Conservation (phyloP, 2,888 invertebrate genomes). For the Creontiades dilutus region DNA sequence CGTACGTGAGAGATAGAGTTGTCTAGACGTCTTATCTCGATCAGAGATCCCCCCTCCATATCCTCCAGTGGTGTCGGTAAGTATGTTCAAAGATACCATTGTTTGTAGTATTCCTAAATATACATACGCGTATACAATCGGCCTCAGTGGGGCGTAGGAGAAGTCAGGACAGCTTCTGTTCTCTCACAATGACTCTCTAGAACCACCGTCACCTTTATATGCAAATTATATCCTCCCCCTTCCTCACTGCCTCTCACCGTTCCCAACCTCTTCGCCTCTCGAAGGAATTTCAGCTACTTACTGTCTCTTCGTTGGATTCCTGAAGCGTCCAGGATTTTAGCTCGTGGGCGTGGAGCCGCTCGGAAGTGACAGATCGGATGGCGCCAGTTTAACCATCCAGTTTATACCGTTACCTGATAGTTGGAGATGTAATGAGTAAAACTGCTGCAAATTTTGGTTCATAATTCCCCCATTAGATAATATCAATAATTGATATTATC, state of each 20-base stretch:
- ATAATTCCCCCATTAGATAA: too few relatives aligned
- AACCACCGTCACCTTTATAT: slow-evolving; percentile 24
- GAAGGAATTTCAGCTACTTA: slow-evolving; percentile 11
- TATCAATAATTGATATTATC: too few relatives aligned
- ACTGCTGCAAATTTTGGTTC: too few relatives aligned
- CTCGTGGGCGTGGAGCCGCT: neutral
- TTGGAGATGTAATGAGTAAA: too few relatives aligned
- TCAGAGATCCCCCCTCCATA: too few relatives aligned
- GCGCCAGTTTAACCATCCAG: too few relatives aligned
- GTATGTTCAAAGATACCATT: too few relatives aligned
- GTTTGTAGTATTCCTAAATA: too few relatives aligned
- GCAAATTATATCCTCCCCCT: neutral
- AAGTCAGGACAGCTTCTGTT: neutral
- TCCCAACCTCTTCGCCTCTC: neutral
- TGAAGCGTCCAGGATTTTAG: neutral
- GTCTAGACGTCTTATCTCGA: too few relatives aligned
- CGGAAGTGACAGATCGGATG: neutral
- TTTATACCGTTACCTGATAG: too few relatives aligned
- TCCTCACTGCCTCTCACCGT: neutral
- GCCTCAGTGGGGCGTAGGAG: neutral
- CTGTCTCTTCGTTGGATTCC: neutral
- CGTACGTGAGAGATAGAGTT: too few relatives aligned
- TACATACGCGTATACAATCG: neutral
- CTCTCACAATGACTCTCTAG: neutral
- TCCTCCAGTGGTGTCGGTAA: too few relatives aligned